These are phyloP conservation scores for Dendrolimus kikuchii DNA, from an alignment of 1,140 invertebrate genomes.

Conservation along the genomic window DNA sequence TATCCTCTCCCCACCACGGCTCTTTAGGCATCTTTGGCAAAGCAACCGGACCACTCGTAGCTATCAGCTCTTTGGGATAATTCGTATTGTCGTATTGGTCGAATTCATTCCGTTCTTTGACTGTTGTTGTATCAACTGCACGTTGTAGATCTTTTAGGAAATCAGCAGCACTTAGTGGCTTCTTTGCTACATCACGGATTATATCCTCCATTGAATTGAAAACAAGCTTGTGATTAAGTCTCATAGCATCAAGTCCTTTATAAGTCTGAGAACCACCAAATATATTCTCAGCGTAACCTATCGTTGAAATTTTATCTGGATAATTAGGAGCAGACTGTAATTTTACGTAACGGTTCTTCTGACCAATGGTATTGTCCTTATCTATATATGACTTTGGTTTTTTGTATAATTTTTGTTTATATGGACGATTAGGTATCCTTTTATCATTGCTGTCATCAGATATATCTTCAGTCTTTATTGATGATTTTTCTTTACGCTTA, in stretches of 20 bases:
- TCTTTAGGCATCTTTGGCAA: slow-evolving; percentile 11
- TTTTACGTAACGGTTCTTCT: no score
- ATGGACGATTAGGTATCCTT: neutral
- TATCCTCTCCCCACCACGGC: slow-evolving; percentile 6
- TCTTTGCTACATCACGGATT: neutral
- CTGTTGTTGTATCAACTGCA: slow-evolving; percentile 11
- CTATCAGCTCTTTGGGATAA: slow-evolving; percentile 17
- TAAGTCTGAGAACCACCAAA: neutral
- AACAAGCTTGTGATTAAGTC: no score
- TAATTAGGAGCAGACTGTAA: neutral
- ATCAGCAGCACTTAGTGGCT: neutral
- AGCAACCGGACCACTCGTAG: slow-evolving; percentile 16
- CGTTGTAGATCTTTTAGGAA: slow-evolving; percentile 3
- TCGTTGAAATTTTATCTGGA: neutral
- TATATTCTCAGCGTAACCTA: slow-evolving; percentile 3
- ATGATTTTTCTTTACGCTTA: neutral
- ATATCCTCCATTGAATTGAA: neutral
- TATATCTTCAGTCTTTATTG: neutral
- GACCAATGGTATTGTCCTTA: neutral
- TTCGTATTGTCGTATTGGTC: slow-evolving; percentile 31
- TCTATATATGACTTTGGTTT: neutral
- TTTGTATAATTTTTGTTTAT: neutral
- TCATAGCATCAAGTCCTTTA: no score
- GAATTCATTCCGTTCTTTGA: slow-evolving; percentile 22
- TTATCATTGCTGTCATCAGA: neutral